Evolutionary conservation across 1,140 invertebrate genomes (phyloP).

Genomic region (Drosophila melanica): DNA sequence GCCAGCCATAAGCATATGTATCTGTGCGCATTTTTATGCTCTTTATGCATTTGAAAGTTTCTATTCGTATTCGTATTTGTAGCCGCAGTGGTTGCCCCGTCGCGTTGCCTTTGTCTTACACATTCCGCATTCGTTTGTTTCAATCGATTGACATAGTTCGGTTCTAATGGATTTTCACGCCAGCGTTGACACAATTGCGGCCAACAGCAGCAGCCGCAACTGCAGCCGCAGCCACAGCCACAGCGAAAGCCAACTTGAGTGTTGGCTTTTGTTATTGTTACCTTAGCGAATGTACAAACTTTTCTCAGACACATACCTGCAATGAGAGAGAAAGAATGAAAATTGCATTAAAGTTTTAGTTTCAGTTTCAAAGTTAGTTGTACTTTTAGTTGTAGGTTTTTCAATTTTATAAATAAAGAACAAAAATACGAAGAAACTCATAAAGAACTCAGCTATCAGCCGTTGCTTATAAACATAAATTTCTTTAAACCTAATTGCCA

Average conservation of each 20-base stretch:
- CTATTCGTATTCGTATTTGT: constrained; percentile 19
- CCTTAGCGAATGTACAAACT: constrained; percentile 34
- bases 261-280: constrained; percentile 35
- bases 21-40: constrained; percentile 32
- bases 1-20: constrained; percentile 23
- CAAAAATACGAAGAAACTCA: not conserved
- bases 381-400: constrained; percentile 13
- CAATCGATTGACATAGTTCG: constrained; percentile 80
- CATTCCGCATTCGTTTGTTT: constrained; percentile 60
- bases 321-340: constrained; percentile 48
- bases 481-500: constrained; percentile 53
- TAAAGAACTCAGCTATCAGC: constrained; percentile 23
- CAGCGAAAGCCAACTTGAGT: constrained; percentile 25
- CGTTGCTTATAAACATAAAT: constrained; percentile 42
- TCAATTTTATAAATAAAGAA: constrained; percentile 3
- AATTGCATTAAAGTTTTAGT: constrained; percentile 71
- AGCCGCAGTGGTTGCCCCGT: not conserved
- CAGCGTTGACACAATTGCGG: constrained; percentile 72
- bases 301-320: constrained; percentile 57
- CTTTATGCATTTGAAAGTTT: constrained; percentile 37
- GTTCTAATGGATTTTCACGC: constrained; percentile 81
- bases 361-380: constrained; percentile 14
- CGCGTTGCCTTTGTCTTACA: constrained; percentile 12
- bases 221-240: not conserved
- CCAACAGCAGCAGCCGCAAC: constrained; percentile 11